Evolutionary conservation across 92 coral and sea anemone genomes (phyloP), one percentile per base, ranked within the genome.

Genomic region (Isaurus tuberculatus): DNA sequence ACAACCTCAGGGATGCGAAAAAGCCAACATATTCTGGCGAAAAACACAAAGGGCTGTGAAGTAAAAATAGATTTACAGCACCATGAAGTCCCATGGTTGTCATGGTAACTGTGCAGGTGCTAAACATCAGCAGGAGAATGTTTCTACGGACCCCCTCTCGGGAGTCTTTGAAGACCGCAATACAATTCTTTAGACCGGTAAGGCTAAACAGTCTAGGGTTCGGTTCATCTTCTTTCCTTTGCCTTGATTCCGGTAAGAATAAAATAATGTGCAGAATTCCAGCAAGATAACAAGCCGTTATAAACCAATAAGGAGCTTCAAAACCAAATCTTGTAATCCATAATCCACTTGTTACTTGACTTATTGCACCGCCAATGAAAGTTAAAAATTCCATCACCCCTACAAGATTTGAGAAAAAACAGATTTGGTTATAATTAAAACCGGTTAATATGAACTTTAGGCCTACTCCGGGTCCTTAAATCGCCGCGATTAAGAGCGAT

Each of bases 211-310:
- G 75, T 49, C 88, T 83, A 49, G 85, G 61, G 28, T 42, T 80
- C 22, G 48, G 16, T 22, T 70, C 72, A 60, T 84, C 72, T 20
- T 65, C 53, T 31, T 72, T 30, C 20, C 70, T 43, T 22, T 66
- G 86, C 29, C 89, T 70, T 13, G 97, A 91, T 61, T 93, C 97
- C n/a, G 97, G 97, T n/a, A 93, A 92, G 36, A 86, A 37, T 75
- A 86, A 75, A 32, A 88, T n/a, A 23, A 84, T 78, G 43, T 93
- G 90, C 15, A 85, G 29, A 33, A 91, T 51, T 8, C 82, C 86
- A n/a, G 84, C 82, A 64, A 86, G 4, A 73, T 84, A 79, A 29
- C 91, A 88, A 0, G 83, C 88, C 0, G 87, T 13, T 29, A 91
- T 83, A 73, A 83, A 84, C 91, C 89, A 80, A 32, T 79, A 91